Base-by-base conservation (phyloP, 2,797 vertebrate species). In the Myotis daubentonii region DNA sequence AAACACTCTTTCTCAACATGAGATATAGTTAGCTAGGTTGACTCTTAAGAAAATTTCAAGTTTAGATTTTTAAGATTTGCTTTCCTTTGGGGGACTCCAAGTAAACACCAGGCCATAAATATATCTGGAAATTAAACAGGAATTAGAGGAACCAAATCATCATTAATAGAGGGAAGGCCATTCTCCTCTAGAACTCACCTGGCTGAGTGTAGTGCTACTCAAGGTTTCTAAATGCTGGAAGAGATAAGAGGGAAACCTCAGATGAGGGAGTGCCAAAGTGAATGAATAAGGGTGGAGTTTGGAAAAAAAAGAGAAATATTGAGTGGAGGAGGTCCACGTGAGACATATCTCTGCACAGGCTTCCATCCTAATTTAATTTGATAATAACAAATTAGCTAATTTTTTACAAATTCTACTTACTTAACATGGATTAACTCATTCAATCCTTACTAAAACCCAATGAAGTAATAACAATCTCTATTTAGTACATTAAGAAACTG, bases 41-140 rank as follows among this genome's bases (percentile, higher is more conserved):
- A 41, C 49, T 66, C 2, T 17, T 41, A 75, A 62, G 51, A 41
- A 68, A 75, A 90, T 66, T 49, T 75, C 53, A 80, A 16, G 17
- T 53, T 91, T 85, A 51, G 23, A 84, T 89, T 94, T 89, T 87
- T n/a, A 87, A 94, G 23, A 19, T 33, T 94, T 89, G 8, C 38
- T 89, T 91, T 33, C 6, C 71, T 87, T 15, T 55, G 49, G 72
- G 36, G 80, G 53, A 89, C 3, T n/a, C 9, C 36, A 22, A 17
- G 25, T 74, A 47, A 65, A 41, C 25, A 89, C 0, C n/a, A 66
- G 6, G 4, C 33, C 33, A 51, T 2, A 74, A 25, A 6, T 49
- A 3, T 80, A 19, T 76, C 36, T 66, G 17, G 15, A 83, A 94
- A 74, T 1, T 72, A 57, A 89, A 95, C 44, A 51, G 41, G 5